These are phyloP conservation scores for Piezodorus guildinii DNA, from an alignment of 1,140 invertebrate species.

Conservation along the genomic window DNA sequence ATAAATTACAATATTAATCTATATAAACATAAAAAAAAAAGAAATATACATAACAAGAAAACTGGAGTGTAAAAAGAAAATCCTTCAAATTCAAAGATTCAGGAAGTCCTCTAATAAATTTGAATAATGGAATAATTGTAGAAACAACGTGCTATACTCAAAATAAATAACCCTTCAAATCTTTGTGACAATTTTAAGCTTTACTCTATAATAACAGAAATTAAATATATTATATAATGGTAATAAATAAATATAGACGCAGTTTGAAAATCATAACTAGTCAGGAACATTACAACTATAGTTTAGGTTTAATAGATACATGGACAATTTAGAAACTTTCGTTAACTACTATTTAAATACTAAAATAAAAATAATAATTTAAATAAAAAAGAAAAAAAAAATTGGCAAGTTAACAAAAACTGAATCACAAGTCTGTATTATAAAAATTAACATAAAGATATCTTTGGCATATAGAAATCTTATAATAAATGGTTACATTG, in stretches of 20 bases:
- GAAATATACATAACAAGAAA: not conserved
- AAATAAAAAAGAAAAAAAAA: not conserved
- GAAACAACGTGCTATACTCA: not conserved
- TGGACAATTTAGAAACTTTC: not conserved
- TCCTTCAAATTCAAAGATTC: not conserved
- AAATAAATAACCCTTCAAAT: not conserved
- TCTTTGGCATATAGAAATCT: constrained; percentile 6
- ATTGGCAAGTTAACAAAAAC: constrained; percentile 2
- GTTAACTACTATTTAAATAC: not conserved
- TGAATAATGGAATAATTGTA: not conserved
- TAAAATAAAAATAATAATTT: not conserved
- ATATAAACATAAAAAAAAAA: not conserved
- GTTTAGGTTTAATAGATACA: not conserved
- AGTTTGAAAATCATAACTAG: not conserved
- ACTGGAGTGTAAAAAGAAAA: not conserved
- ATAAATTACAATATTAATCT: not conserved
- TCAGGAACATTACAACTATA: not conserved
- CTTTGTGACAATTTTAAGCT: not conserved
- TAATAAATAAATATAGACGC: not conserved
- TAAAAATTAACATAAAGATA: not conserved
- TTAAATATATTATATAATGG: not conserved
- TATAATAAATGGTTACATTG: constrained; percentile 3
- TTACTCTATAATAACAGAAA: not conserved
- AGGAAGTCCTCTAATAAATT: not conserved
- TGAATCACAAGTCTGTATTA: not conserved